Conservation (phyloP, 1,140 invertebrate genomes). For the Periplaneta americana region DNA sequence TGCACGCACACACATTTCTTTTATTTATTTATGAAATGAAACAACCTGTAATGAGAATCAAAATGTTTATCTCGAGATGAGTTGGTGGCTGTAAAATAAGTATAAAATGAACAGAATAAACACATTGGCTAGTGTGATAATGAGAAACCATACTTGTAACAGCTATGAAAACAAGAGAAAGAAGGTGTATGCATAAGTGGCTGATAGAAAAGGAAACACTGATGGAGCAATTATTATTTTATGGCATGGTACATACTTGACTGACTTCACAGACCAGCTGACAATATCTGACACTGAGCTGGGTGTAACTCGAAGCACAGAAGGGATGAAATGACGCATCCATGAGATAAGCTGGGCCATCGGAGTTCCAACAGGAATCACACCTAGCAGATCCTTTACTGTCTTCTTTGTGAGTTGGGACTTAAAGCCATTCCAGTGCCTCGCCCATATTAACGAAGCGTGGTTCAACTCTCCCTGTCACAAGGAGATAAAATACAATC, state of each 20-base stretch:
- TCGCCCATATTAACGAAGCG: slow-evolving; percentile 35
- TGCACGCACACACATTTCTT: too few relatives aligned
- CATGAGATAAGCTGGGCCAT: slow-evolving; percentile 32
- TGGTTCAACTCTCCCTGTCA: slow-evolving; percentile 32
- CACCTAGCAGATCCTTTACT: slow-evolving; percentile 17
- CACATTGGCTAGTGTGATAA: too few relatives aligned
- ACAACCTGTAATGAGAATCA: too few relatives aligned
- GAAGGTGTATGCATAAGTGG: too few relatives aligned
- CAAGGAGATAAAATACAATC: slow-evolving; percentile 25
- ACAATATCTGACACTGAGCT: slow-evolving; percentile 28
- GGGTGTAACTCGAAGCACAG: slow-evolving; percentile 29
- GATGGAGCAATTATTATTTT: too few relatives aligned
- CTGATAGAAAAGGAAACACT: too few relatives aligned
- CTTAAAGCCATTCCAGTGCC: slow-evolving; percentile 27
- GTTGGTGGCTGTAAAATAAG: too few relatives aligned
- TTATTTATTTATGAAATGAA: too few relatives aligned
- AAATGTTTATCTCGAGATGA: too few relatives aligned
- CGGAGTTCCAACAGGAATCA: not conserved
- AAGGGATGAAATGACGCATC: slow-evolving; percentile 36
- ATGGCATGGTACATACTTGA: slow-evolving; percentile 23
- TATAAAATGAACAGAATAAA: too few relatives aligned
- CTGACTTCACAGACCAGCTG: slow-evolving; percentile 30
- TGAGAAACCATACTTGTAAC: too few relatives aligned
- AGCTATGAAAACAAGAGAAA: too few relatives aligned
- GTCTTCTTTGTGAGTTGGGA: slow-evolving; percentile 21